phyloP scores from a whole-genome alignment of 2,797 vertebrate species.

The Megalops cyprinoides region DNA sequence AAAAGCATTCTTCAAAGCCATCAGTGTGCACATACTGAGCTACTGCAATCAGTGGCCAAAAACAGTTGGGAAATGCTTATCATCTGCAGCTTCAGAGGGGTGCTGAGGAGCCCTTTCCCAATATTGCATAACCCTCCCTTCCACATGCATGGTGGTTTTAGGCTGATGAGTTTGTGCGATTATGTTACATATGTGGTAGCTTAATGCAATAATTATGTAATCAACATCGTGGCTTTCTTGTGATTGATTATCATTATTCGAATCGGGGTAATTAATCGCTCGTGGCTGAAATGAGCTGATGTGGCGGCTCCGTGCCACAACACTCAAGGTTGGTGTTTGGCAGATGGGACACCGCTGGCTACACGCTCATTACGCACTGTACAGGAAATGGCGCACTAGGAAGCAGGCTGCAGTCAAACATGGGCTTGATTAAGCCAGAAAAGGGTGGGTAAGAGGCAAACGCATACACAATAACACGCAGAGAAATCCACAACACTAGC shows the following conservation, averaged over 20 bases:
- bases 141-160: constrained; percentile 63
- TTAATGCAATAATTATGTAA: constrained; percentile 71
- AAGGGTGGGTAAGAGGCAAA: neutral
- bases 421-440: constrained; percentile 2
- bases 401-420: neutral
- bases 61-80: constrained; percentile 58
- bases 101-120: constrained; percentile 50
- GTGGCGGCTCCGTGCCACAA: constrained; percentile 52
- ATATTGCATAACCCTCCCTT: constrained; percentile 59
- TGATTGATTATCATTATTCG: constrained; percentile 65
- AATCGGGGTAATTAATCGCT: constrained; percentile 61
- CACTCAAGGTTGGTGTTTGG: constrained; percentile 61
- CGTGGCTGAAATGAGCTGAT: constrained; percentile 40
- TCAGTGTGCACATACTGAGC: constrained; percentile 70
- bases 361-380: constrained; percentile 44
- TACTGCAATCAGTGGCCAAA: constrained; percentile 60
- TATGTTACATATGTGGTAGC: constrained; percentile 68
- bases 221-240: constrained; percentile 63
- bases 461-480: neutral
- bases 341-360: constrained; percentile 51
- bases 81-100: constrained; percentile 36
- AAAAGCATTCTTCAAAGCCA: neutral
- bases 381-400: neutral
- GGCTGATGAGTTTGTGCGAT: constrained; percentile 70
- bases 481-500: neutral